Evolutionary conservation across 2,888 invertebrate species (phyloP).

Genomic region (Thalpophila matura): DNA sequence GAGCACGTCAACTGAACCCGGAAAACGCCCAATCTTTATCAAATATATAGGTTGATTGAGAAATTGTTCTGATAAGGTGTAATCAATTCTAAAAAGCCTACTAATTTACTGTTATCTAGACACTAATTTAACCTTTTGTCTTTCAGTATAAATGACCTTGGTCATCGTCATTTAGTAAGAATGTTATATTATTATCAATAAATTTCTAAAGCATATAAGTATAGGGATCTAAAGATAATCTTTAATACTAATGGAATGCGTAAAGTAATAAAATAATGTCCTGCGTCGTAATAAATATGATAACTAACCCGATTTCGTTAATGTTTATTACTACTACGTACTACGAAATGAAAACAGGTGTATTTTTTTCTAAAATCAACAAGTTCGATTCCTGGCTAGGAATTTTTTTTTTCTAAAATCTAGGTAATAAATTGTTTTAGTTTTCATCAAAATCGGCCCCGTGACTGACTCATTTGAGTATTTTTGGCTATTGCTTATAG

Average conservation of each 20-base stretch:
- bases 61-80: constrained; percentile 1
- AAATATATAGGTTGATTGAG: not conserved
- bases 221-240: constrained; percentile 45
- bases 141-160: not conserved
- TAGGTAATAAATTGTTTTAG: too few relatives aligned
- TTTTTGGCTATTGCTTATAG: too few relatives aligned
- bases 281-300: too few relatives aligned
- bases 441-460: too few relatives aligned
- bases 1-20: not conserved
- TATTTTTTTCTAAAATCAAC: too few relatives aligned
- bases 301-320: too few relatives aligned
- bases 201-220: constrained; percentile 26
- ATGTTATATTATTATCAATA: constrained; percentile 43
- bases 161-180: constrained; percentile 17
- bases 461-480: too few relatives aligned
- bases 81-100: constrained; percentile 20
- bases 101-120: constrained; percentile 6
- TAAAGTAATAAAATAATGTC: constrained; percentile 19
- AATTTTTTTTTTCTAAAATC: too few relatives aligned
- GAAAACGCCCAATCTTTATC: not conserved
- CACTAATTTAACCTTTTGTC: constrained; percentile 13
- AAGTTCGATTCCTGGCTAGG: too few relatives aligned
- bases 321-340: too few relatives aligned
- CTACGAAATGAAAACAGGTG: too few relatives aligned
- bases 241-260: constrained; percentile 20